Percentiles rank a stretch among this genome's conserved stretches.
These are phyloP conservation scores for Solenopsis invicta DNA, from an alignment of 1,140 invertebrate species.

Conservation along the genomic window DNA sequence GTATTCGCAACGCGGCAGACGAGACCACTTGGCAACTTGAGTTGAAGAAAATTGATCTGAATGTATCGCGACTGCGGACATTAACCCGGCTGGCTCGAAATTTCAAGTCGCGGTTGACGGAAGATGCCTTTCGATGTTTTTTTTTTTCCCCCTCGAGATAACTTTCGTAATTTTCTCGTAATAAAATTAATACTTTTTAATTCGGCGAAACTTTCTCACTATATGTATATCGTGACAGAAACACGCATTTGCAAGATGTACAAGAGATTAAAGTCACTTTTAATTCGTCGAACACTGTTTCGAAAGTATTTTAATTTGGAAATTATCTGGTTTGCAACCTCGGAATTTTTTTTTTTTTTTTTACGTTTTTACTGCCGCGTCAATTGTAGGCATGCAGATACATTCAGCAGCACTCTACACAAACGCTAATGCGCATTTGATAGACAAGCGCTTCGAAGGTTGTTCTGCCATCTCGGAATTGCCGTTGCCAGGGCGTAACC, in stretches of 20 bases:
- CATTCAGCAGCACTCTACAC: neutral
- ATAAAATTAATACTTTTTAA: slow-evolving; percentile 13
- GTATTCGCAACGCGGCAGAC: neutral
- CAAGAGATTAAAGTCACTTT: neutral
- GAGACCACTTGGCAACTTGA: neutral
- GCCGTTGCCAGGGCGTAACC: slow-evolving; percentile 78
- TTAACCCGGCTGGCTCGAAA: neutral
- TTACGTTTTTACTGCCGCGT: neutral
- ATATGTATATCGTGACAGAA: neutral
- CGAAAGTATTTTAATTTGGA: neutral
- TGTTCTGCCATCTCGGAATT: slow-evolving; percentile 60
- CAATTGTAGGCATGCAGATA: neutral
- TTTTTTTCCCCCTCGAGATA: too few relatives aligned
- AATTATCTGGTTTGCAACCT: neutral
- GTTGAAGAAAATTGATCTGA: neutral
- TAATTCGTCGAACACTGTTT: neutral
- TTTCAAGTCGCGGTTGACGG: neutral
- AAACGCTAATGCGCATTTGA: slow-evolving; percentile 63
- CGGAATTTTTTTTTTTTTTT: too few relatives aligned
- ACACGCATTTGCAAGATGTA: too few relatives aligned
- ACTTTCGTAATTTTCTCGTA: neutral
- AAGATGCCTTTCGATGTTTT: neutral
- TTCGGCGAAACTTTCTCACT: neutral
- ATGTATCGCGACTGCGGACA: neutral
- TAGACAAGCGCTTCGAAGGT: slow-evolving; percentile 35